These are phyloP conservation scores for Willisornis vidua DNA, from an alignment of 2,113 vertebrate species.

Conservation along the genomic window DNA sequence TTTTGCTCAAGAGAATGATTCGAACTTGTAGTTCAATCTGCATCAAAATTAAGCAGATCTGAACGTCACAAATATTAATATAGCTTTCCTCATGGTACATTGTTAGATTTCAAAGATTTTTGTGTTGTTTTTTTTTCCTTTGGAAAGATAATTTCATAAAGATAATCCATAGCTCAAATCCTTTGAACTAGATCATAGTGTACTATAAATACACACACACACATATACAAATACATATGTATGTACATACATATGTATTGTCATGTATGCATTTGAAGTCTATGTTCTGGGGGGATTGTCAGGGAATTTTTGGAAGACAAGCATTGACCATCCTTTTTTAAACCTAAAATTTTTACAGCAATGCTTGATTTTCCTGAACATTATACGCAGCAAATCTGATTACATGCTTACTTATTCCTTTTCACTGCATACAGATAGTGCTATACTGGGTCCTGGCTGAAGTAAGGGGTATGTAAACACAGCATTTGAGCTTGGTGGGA, in stretches of 20 bases:
- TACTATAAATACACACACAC: background rate
- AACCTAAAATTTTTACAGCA: background rate
- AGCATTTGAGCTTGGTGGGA: rapidly evolving
- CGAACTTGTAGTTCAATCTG: too few species aligned
- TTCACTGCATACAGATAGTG: background rate
- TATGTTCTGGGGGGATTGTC: background rate
- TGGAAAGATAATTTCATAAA: background rate
- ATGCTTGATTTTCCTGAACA: background rate
- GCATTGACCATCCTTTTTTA: background rate
- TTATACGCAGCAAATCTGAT: background rate
- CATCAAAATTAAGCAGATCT: too few species aligned
- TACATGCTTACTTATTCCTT: background rate
- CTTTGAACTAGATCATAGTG: background rate
- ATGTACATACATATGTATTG: background rate
- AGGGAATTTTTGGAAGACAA: background rate
- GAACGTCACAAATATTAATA: too few species aligned
- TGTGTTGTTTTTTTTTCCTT: background rate
- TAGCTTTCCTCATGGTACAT: background rate
- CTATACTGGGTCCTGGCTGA: background rate
- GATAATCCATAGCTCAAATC: background rate
- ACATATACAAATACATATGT: rapidly evolving
- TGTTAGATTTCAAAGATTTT: background rate
- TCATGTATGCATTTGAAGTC: background rate
- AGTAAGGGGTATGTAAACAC: background rate
- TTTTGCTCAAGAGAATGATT: too few species aligned